Percentiles rank a stretch among this genome's conserved stretches.
Conservation (phyloP, 2,797 vertebrate genomes). For the Ambastaia sidthimunki region DNA sequence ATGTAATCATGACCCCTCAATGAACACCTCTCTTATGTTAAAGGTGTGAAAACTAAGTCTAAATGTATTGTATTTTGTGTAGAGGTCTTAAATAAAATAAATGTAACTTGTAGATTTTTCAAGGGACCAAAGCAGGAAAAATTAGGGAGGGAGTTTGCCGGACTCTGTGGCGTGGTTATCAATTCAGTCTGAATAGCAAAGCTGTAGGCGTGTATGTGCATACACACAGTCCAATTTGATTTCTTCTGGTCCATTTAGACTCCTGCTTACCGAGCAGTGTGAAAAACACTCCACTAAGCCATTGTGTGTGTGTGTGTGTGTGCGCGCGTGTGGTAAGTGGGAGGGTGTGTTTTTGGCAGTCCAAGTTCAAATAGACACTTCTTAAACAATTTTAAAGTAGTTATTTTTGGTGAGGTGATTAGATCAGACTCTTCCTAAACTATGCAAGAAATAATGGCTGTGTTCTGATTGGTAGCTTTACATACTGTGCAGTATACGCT, state of each 20-base stretch:
- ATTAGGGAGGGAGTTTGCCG: constrained; percentile 63
- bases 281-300: constrained; percentile 31
- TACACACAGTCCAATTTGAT: constrained; percentile 28
- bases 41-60: neutral
- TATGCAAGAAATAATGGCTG: neutral
- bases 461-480: neutral
- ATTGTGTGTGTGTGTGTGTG: constrained; percentile 22
- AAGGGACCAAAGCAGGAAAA: constrained; percentile 58
- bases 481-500: neutral
- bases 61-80: constrained; percentile 12
- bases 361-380: constrained; percentile 30
- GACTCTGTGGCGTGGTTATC: constrained; percentile 54
- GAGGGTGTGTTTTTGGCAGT: constrained; percentile 49
- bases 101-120: constrained; percentile 50
- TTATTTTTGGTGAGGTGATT: neutral
- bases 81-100: neutral
- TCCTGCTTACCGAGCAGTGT: constrained; percentile 8
- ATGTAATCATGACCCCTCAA: constrained; percentile 36
- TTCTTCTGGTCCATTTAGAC: constrained; percentile 1
- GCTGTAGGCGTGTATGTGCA: neutral
- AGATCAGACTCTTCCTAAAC: neutral
- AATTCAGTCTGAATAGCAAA: constrained; percentile 45
- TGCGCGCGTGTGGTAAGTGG: constrained; percentile 28
- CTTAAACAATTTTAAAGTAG: neutral
- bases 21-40: constrained; percentile 32